Percentiles rank a stretch among this genome's conserved stretches.
Conservation (phyloP, 2,797 vertebrate genomes). For the Macropodus opercularis region DNA sequence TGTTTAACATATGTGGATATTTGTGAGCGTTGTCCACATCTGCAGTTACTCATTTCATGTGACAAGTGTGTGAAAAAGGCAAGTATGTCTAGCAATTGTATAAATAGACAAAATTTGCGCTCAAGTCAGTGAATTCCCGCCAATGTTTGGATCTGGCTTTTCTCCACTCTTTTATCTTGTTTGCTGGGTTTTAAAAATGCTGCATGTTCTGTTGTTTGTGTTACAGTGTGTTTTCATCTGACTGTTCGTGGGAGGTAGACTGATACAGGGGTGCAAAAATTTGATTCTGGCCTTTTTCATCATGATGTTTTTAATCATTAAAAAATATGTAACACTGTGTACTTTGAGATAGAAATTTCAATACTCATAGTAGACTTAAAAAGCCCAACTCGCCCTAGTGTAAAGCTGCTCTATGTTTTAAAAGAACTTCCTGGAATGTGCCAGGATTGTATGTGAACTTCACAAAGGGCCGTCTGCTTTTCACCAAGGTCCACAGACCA, state of each 20-base stretch:
- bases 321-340: not conserved
- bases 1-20: conserved; percentile 64
- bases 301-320: not conserved
- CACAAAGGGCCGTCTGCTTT: conserved; percentile 62
- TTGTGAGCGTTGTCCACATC: conserved; percentile 59
- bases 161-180: conserved; percentile 61
- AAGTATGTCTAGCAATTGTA: conserved; percentile 35
- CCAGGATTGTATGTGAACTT: conserved; percentile 68
- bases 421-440: conserved; percentile 67
- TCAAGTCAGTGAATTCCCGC: conserved; percentile 43
- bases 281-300: conserved; percentile 10
- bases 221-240: conserved; percentile 16
- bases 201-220: conserved; percentile 27
- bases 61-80: conserved; percentile 69
- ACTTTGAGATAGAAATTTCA: not conserved
- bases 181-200: conserved; percentile 37
- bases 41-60: conserved; percentile 68
- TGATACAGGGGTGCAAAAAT: conserved; percentile 16
- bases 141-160: conserved; percentile 57
- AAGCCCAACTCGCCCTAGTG: not conserved
- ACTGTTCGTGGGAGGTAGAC: conserved; percentile 25
- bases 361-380: not conserved
- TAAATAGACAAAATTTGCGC: conserved; percentile 60
- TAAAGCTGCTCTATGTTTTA: conserved; percentile 39
- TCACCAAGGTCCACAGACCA: conserved; percentile 22